Evolutionary conservation across 1,140 invertebrate species (phyloP), one percentile per base, ranked within the genome.

Genomic region (Chrysoperla carnea): DNA sequence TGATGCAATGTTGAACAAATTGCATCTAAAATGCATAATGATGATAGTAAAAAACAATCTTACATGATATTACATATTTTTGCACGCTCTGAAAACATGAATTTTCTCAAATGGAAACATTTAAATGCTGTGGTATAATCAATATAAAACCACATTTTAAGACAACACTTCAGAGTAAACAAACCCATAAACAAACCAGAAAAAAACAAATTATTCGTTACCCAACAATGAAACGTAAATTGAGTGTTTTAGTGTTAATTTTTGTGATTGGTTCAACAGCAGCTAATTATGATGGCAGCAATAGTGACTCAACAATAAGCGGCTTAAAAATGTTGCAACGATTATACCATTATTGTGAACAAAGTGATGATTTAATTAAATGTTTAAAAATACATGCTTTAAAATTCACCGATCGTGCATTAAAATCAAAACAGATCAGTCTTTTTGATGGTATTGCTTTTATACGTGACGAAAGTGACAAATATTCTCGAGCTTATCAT

Each of bases 311-410:
- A 37, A 23, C 29, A 36, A 37, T 17, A 44, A 41, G 3, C 2
- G 49, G 48, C n/a, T 29, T 47, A 12, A 50, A 53, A 36, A 15
- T 58, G 9, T 14, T 76, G 12, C 61, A 67, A 42, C 70, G 66
- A 49, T 62, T 75, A 33, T 76, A 73, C 48, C 62, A 66, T 29
- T 67, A 73, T 44, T 81, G 78, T 54, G 65, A 69, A 41, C 57
- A 63, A 29, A 68, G 68, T 29, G 61, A 72, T 45, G 70, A 78
- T 47, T 62, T 75, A 29, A 54, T 76, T 40, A 74, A 72, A 57
- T 81, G 77, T 53, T 64, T 78, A 42, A 79, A 81, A 57, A 59
- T 77, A 6, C 72, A 76, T 52, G 75, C 73, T 0, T 57, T 76
- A 0, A 75, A 73, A 48, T 57, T 76, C 6, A 54, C 70, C 6